Base-by-base conservation (phyloP, 2,113 vertebrate genomes). In the Sylvietta virens region DNA sequence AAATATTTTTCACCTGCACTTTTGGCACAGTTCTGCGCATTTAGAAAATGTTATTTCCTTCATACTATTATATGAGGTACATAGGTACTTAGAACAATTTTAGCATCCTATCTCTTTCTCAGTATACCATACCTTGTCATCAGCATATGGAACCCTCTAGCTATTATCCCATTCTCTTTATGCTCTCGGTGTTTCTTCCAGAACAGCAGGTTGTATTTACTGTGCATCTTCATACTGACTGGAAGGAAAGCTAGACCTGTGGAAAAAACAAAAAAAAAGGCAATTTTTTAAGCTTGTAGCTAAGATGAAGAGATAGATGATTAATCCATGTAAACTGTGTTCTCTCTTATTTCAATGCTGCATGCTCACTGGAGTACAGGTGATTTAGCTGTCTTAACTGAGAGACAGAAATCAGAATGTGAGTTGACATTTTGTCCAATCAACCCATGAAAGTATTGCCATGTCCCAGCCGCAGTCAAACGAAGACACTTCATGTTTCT, bases 21-120 rank as follows among this genome's bases (percentile, higher is more conserved):
- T 95, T 69, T 93, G 81, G 88, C 83, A 85, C 17, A 64, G 67
- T 53, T 48, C 73, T 81, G 48, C 26, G 2, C 47, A 77, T 92
- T 96, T 82, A 88, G 72, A 85, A 96, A 94, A 67, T 35, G 76
- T 90, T 96, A 92, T 96, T 97, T 97, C 85, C 89, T 96, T 92
- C 58, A n/a, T 57, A 37, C 48, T 47, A 92, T 77, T 80, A 56
- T 48, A 62, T 64, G 81, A 90, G 79, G 87, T 81, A 85, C 72
- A 51, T 40, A 92, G 85, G 87, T 96, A 92, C 86, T 97, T 89
- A 93, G 64, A 95, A 87, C 65, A 94, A 93, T 95, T 83, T 72
- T 92, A 95, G n/a, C n/a, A 96, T 94, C 54, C 74, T 83, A 77
- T 95, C 92, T 94, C 78, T 92, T 92, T 79, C 74, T 92, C 71